phyloP scores from a whole-genome alignment of 2,113 vertebrate genomes.

The Nycticryphes semicollaris region DNA sequence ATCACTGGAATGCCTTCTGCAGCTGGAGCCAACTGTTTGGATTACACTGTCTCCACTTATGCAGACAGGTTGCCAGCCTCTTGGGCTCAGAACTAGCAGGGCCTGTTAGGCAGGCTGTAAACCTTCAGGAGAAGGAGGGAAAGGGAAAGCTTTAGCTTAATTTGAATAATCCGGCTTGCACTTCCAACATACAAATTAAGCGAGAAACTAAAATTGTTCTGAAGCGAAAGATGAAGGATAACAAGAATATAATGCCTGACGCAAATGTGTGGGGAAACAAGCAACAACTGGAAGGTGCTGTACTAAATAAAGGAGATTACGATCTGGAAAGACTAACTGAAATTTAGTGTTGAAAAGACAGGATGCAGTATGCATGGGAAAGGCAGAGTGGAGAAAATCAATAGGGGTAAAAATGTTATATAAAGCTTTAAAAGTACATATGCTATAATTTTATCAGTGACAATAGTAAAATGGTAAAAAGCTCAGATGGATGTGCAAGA shows the following conservation, averaged over 20 bases:
- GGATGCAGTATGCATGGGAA: conserved; percentile 19
- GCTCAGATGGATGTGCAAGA: not conserved
- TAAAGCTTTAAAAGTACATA: not conserved
- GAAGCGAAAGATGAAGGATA: conserved; percentile 61
- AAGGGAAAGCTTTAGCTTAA: conserved; percentile 60
- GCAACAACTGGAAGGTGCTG: conserved; percentile 57
- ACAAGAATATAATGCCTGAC: conserved; percentile 41
- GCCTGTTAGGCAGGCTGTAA: conserved; percentile 52
- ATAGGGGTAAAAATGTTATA: not conserved
- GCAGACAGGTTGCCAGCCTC: conserved; percentile 46
- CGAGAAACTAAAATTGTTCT: conserved; percentile 60
- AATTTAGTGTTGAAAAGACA: conserved; percentile 45
- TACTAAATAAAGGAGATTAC: conserved; percentile 45
- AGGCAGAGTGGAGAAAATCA: not conserved
- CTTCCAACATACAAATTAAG: conserved; percentile 70
- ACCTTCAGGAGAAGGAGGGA: conserved; percentile 55
- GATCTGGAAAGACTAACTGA: conserved; percentile 52
- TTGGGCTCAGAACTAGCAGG: conserved; percentile 44
- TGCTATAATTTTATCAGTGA: not conserved
- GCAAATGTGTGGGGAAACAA: conserved; percentile 49
- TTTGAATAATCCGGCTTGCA: conserved; percentile 57
- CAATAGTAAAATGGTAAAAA: not conserved
- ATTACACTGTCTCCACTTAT: conserved; percentile 43
- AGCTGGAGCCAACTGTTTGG: not conserved
- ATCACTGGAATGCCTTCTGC: conserved; percentile 53